These are phyloP conservation scores for Dasyprocta punctata DNA, from an alignment of 2,113 vertebrate genomes.

Conservation along the genomic window DNA sequence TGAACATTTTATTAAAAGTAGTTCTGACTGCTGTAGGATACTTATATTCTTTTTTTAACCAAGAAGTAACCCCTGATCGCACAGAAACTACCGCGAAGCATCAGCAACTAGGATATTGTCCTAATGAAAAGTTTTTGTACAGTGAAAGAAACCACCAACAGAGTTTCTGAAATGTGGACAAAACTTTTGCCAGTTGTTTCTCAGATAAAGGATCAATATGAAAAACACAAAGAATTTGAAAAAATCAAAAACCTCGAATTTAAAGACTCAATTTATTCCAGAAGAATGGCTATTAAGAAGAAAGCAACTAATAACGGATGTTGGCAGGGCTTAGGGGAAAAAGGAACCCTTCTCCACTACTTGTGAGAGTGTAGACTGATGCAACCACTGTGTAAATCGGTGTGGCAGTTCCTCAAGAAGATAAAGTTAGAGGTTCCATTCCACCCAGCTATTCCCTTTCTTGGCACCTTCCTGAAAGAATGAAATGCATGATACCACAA, in stretches of 20 bases:
- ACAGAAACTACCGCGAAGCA: neutral
- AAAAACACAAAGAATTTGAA: neutral
- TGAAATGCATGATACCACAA: neutral
- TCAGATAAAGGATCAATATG: neutral
- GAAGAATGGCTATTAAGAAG: neutral
- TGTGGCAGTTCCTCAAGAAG: neutral
- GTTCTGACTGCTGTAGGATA: constrained; percentile 43
- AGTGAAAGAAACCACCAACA: neutral
- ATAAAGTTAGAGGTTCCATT: neutral
- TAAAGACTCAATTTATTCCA: neutral
- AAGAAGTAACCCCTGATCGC: constrained; percentile 70
- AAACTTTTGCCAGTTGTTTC: neutral
- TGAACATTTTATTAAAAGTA: constrained; percentile 73
- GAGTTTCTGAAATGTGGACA: neutral
- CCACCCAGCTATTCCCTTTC: neutral
- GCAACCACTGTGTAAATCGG: neutral
- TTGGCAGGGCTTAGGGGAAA: too few relatives aligned
- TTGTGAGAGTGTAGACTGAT: neutral
- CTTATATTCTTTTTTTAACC: constrained; percentile 41
- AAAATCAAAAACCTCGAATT: neutral
- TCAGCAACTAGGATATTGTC: neutral
- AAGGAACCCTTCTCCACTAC: neutral
- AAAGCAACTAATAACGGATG: neutral
- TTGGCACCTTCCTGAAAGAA: neutral
- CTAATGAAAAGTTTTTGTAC: too few relatives aligned